Evolutionary conservation across 2,888 invertebrate species (phyloP), one percentile per base, ranked within the genome.

Genomic region (Stenodera caucasica): DNA sequence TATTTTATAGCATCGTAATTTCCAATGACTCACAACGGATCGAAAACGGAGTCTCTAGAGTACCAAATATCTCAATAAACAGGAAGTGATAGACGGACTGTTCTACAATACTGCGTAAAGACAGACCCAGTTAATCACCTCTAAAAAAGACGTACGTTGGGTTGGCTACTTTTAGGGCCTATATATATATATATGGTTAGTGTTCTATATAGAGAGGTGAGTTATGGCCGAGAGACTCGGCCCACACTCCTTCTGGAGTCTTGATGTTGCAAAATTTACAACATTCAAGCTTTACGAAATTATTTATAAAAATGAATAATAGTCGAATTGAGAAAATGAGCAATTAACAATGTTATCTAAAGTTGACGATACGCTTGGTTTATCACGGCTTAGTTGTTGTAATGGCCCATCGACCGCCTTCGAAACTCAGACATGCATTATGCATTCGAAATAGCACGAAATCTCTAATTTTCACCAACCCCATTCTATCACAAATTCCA

Each of bases 91-190:
- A 67, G 67, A 69, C 67, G 66, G 65, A n/a, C 67, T 66, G 62
- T 60, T 65, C 65, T 65, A 67, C 67, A 66, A 67, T 67, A 64
- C 66, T 64, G 62, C 63, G 58, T 65, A 69, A 60, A 67, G 66
- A 67, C 66, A 63, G 65, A 67, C 61, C 63, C 69, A 66, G 67
- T 69, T 69, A 69, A 69, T 69, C 69, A 69, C 69, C 63, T 65
- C 67, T 66, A 67, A 69, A 67, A 69, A 67, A 67, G 67, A 69
- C 67, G 64, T 61, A 65, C 64, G 64, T 66, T 60, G 53, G 53
- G 60, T 57, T 60, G 61, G 67, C 65, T 64, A 67, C 68, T 66
- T 68, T 65, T 60, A 35, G 59, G 65, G 62, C 65, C 64, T 64
- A 68, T 67, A 68, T 63, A 68, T 40, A 15, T 18, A 40, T 15